Percentiles rank a stretch among this genome's conserved stretches.
Conservation (phyloP, 2,888 invertebrate species). For the Liodrosophila aerea region DNA sequence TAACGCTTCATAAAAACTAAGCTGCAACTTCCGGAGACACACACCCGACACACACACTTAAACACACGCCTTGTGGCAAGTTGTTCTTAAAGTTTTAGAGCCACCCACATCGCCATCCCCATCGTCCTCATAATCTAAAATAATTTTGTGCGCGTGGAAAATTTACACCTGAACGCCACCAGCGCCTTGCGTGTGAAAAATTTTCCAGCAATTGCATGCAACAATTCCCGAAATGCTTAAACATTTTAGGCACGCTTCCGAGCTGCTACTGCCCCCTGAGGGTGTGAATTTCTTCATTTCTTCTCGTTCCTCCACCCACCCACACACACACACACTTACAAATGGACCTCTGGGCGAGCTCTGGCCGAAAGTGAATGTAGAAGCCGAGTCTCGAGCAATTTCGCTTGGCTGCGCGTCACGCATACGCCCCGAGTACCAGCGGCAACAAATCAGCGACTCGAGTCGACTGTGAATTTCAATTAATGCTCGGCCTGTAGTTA, state of each 20-base stretch:
- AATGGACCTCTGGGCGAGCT: constrained; percentile 15
- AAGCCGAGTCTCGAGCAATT: constrained; percentile 23
- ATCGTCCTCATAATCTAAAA: constrained; percentile 76
- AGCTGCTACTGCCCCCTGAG: constrained; percentile 8
- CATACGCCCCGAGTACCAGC: constrained; percentile 64
- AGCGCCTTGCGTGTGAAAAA: constrained; percentile 66
- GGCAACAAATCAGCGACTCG: constrained; percentile 57
- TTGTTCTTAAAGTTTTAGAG: constrained; percentile 9
- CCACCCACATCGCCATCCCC: constrained; percentile 8
- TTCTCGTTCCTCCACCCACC: too few relatives aligned
- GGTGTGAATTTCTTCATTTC: constrained; percentile 38
- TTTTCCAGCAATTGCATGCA: constrained; percentile 74
- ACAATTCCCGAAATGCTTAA: constrained; percentile 68
- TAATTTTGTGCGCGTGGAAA: constrained; percentile 68
- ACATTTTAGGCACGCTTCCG: constrained; percentile 75
- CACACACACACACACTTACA: not conserved
- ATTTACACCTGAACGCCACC: constrained; percentile 64
- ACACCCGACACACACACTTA: not conserved
- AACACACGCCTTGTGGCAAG: not conserved
- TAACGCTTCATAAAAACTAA: constrained; percentile 71
- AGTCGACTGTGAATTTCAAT: constrained; percentile 68
- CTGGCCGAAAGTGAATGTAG: not conserved
- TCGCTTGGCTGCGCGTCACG: constrained; percentile 61
- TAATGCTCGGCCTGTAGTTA: constrained; percentile 48
- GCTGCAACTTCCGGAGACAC: constrained; percentile 61